phyloP scores from a whole-genome alignment of 2,113 vertebrate species.

The Pelecanus crispus region DNA sequence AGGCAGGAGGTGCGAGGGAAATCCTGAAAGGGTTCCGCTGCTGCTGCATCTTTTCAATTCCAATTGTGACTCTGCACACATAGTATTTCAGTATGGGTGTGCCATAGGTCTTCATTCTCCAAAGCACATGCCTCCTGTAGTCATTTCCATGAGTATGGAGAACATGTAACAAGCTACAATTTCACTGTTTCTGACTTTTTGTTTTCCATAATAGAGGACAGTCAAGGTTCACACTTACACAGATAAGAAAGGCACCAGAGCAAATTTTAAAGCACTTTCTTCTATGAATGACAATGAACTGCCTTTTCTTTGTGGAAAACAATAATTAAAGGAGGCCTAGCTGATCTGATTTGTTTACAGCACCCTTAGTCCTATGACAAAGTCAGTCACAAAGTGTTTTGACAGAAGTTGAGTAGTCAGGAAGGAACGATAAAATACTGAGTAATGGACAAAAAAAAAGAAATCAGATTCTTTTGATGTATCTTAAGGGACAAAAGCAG shows the following conservation, averaged over 20 bases:
- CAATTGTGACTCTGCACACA: rapidly evolving
- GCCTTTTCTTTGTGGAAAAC: background rate
- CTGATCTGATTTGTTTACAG: background rate
- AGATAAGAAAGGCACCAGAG: background rate
- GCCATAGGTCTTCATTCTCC: background rate
- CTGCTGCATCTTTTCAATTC: background rate
- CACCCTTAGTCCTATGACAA: background rate
- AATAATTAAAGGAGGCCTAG: background rate
- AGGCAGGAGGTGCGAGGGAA: background rate
- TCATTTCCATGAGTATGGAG: background rate
- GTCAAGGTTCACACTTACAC: background rate
- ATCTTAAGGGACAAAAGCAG: background rate
- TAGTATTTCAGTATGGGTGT: background rate
- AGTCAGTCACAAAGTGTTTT: background rate
- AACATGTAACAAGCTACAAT: background rate
- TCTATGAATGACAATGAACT: background rate
- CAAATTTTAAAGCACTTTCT: background rate
- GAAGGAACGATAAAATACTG: background rate
- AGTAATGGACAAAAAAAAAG: background rate
- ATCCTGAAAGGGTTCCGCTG: background rate
- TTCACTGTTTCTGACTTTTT: background rate
- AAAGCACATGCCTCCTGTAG: background rate
- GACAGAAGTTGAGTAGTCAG: background rate
- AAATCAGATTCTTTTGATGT: background rate
- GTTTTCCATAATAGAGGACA: background rate